These are phyloP conservation scores for Drosophila arawakana DNA, from an alignment of 1,140 invertebrate genomes.

Conservation along the genomic window DNA sequence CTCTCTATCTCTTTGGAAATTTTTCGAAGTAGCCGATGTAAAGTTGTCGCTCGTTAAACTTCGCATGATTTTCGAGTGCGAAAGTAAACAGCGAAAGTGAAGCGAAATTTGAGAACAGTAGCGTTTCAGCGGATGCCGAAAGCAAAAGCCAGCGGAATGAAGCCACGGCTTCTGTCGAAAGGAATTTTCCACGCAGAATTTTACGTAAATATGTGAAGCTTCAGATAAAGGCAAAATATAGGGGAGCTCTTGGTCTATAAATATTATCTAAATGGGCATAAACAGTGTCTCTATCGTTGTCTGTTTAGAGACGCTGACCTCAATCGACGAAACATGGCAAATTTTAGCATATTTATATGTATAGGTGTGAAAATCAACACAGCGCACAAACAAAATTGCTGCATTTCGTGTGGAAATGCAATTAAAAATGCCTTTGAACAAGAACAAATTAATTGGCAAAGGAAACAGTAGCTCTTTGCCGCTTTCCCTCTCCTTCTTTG, in stretches of 20 bases:
- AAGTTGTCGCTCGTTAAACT: conserved; percentile 15
- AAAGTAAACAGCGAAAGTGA: conserved; percentile 46
- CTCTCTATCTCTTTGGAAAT: not conserved
- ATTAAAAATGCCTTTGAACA: conserved; percentile 72
- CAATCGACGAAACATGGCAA: conserved; percentile 10
- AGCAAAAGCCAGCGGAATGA: conserved; percentile 41
- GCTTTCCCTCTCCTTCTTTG: not conserved
- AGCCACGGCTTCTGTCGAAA: not conserved
- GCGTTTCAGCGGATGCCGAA: conserved; percentile 60
- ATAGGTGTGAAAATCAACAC: conserved; percentile 67
- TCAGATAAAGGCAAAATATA: conserved; percentile 7
- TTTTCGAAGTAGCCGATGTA: conserved; percentile 11
- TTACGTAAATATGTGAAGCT: conserved; percentile 8
- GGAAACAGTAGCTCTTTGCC: conserved; percentile 38
- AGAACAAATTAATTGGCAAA: conserved; percentile 75
- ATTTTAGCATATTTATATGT: conserved; percentile 56
- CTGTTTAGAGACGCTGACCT: conserved; percentile 6
- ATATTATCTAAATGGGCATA: conserved; percentile 52
- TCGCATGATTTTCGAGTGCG: conserved; percentile 23
- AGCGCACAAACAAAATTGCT: conserved; percentile 56
- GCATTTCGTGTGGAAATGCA: conserved; percentile 74
- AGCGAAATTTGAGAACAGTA: conserved; percentile 42
- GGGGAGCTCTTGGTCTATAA: conserved; percentile 40
- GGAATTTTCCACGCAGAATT: not conserved
- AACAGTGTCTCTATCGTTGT: conserved; percentile 14